These are phyloP conservation scores for Meghimatium bilineatum DNA, from an alignment of 2,888 invertebrate species.

Conservation along the genomic window DNA sequence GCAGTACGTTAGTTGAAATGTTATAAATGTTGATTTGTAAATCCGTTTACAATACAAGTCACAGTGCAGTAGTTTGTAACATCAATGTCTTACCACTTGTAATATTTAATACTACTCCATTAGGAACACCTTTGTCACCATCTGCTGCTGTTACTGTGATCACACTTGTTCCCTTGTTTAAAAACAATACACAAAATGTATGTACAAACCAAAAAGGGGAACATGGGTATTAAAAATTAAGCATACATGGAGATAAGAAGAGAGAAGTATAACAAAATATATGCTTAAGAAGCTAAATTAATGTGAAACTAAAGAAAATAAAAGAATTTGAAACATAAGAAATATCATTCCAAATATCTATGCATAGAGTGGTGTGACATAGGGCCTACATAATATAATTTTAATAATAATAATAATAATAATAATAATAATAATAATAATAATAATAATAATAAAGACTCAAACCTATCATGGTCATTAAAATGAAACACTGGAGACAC, in stretches of 20 bases:
- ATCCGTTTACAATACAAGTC: neutral
- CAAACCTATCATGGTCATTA: no score
- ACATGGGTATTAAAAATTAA: neutral
- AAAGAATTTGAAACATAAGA: no score
- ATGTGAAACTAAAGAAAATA: no score
- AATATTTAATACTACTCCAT: slow-evolving; percentile 40
- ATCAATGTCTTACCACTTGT: neutral
- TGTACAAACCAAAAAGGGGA: neutral
- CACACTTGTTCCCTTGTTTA: neutral
- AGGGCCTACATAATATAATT: no score
- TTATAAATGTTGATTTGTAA: neutral
- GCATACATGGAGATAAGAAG: neutral
- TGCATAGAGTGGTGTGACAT: no score
- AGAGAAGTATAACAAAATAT: neutral
- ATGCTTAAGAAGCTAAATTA: no score
- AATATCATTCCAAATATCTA: no score
- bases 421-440: no score
- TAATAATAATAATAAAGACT: no score
- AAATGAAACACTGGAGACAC: no score
- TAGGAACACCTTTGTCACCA: slow-evolving; percentile 84
- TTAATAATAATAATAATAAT: no score
- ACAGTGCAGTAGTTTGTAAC: neutral
- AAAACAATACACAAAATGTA: neutral
- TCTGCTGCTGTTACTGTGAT: slow-evolving; percentile 85
- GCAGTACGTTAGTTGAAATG: no score